Evolutionary conservation across 2,888 invertebrate species (phyloP), one percentile per base, ranked within the genome.

Genomic region (Leptothorax acervorum): DNA sequence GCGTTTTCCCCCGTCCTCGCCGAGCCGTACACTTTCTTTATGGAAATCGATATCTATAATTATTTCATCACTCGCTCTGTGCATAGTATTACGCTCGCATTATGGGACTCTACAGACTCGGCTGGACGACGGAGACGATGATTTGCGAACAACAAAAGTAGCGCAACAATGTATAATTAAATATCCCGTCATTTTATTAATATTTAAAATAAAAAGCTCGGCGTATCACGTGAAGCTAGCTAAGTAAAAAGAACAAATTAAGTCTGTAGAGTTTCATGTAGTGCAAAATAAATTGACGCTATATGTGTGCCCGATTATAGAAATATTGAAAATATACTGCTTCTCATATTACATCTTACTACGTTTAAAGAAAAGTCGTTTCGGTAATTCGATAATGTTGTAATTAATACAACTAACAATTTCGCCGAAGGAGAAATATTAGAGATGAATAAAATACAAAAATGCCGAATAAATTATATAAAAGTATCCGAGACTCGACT

Each of bases 1-100:
- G 51, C 66, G 68, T 68, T 68, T 35, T 70, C 55, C 73, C 81
- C 57, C 65, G 71, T 39, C 74, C 63, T 39, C 23, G 51, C 39
- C 78, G 42, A 23, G 82, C 62, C 28, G 55, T 65, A 75, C 82
- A 81, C 84, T 88, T 87, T 86, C 83, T 87, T 84, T 82, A 88
- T 68, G 48, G 85, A 91, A 92, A 93, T 93, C 93, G 91, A 93
- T 93, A 93, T 91, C 92, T 92, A 91, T 92, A 93, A 93, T 92
- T 92, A 92, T 91, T 91, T 92, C 88, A 88, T 91, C 87, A 90
- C 89, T 87, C 90, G 86, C 71, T 73, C 83, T 81, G 86, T 62
- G 66, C 81, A 63, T 78, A 82, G 68, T 75, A 86, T 82, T 85
- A 84, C 62, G 74, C 66, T 82, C 35, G 79, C 79, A 73, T 79